Evolutionary conservation across 2,797 vertebrate genomes (phyloP).

Genomic region (Phataginus tricuspis): DNA sequence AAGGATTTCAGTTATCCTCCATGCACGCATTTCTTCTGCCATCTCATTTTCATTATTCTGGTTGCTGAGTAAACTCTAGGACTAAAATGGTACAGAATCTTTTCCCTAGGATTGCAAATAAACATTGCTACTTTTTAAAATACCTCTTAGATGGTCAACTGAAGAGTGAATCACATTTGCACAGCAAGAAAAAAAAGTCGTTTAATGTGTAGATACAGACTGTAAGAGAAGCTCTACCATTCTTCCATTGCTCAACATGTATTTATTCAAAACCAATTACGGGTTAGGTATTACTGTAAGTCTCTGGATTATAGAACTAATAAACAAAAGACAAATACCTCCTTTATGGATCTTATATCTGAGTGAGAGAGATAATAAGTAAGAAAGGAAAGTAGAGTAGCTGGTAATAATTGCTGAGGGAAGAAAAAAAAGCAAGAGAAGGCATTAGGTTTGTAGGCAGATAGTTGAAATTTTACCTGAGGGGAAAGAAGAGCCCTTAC

Average conservation of each 20-base stretch:
- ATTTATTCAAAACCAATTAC: neutral
- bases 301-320: neutral
- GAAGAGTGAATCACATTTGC: neutral
- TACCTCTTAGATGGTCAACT: neutral
- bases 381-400: neutral
- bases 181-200: neutral
- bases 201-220: neutral
- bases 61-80: neutral
- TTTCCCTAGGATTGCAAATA: neutral
- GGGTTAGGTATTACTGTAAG: neutral
- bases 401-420: neutral
- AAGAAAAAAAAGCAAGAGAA: neutral
- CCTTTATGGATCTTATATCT: neutral
- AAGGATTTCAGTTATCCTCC: neutral
- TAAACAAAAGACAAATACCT: neutral
- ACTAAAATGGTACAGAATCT: neutral
- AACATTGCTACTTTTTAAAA: neutral
- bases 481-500: neutral
- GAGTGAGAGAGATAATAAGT: neutral
- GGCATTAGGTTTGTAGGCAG: rapidly evolving
- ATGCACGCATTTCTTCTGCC: neutral
- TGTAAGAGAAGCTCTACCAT: neutral
- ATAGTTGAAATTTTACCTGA: neutral
- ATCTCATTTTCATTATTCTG: neutral
- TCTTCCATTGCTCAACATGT: neutral